Evolutionary conservation across 2,797 vertebrate species (phyloP).

Genomic region (Cuculus canorus): DNA sequence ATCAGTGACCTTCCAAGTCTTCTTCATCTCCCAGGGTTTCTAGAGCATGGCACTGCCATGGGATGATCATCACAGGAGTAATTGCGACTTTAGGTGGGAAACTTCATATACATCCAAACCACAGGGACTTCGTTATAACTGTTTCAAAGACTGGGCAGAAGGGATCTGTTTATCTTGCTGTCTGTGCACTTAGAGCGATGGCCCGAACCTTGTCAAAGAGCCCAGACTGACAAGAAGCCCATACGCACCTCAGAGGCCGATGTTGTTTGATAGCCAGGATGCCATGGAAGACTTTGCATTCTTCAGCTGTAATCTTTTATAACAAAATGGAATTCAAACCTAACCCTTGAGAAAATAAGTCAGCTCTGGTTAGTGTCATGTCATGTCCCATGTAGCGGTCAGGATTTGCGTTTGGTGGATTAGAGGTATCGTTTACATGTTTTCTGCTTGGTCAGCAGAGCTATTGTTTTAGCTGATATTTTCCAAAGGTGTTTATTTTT

Average conservation of each 20-base stretch:
- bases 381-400: background rate
- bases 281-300: constrained; percentile 28
- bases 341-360: background rate
- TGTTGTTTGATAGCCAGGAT: constrained; percentile 11
- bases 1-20: background rate
- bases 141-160: background rate
- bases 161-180: constrained; percentile 11
- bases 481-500: constrained; percentile 58
- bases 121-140: background rate
- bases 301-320: constrained; percentile 52
- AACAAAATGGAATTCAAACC: constrained; percentile 48
- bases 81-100: background rate
- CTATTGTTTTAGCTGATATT: constrained; percentile 32
- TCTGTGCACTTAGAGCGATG: background rate
- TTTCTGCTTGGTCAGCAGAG: constrained; percentile 32
- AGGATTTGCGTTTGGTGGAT: constrained; percentile 41
- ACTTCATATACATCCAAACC: background rate
- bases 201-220: constrained; percentile 1
- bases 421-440: constrained; percentile 14
- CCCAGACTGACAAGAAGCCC: background rate
- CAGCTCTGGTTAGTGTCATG: constrained; percentile 4
- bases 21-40: background rate
- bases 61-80: background rate
- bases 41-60: background rate
- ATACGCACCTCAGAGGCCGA: background rate